These are phyloP conservation scores for Hypsopygia costalis DNA, from an alignment of 2,888 invertebrate species.

Conservation along the genomic window DNA sequence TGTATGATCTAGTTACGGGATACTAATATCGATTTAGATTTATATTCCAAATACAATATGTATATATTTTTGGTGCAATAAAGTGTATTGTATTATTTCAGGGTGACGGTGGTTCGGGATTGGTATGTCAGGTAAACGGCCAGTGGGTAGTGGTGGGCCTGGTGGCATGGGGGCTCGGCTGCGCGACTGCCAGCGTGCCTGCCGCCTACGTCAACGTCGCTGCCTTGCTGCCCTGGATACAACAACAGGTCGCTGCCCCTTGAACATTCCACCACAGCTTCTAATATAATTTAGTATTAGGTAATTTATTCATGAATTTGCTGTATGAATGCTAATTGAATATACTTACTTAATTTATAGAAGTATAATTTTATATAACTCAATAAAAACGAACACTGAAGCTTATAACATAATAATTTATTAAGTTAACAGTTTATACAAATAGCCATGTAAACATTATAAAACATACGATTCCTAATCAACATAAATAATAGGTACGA, in stretches of 20 bases:
- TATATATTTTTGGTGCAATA: too few species aligned
- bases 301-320: not conserved
- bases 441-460: conserved; percentile 74
- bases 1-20: too few species aligned
- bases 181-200: conserved; percentile 85
- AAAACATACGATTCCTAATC: conserved; percentile 65
- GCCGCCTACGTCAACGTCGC: conserved; percentile 89
- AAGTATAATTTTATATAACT: not conserved
- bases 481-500: conserved; percentile 56
- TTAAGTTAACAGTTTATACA: conserved; percentile 74
- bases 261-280: conserved; percentile 17
- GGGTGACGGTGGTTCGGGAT: conserved; percentile 88
- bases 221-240: conserved; percentile 85
- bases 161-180: conserved; percentile 88
- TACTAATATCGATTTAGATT: too few species aligned
- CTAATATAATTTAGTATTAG: too few species aligned
- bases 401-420: conserved; percentile 75
- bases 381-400: conserved; percentile 31
- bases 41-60: too few species aligned
- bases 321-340: not conserved
- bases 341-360: not conserved
- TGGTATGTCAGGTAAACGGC: conserved; percentile 82
- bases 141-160: conserved; percentile 83
- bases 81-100: too few species aligned
- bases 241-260: conserved; percentile 62